Conservation (phyloP, 1,140 invertebrate species). For the Zaprionus africanus region DNA sequence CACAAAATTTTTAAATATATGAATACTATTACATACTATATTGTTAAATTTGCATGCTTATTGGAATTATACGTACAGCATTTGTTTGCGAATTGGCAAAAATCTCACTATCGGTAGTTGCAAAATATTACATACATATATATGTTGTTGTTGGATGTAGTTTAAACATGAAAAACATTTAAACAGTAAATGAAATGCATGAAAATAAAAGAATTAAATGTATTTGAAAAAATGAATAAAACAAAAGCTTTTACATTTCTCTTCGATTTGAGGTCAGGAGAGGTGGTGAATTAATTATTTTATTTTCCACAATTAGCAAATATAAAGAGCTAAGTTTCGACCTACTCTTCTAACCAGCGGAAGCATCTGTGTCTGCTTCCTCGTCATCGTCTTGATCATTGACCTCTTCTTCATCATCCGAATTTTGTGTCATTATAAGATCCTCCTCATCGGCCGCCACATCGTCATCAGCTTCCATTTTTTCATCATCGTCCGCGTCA, state of each 20-base stretch:
- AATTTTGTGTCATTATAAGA: conserved; percentile 46
- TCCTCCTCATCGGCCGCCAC: conserved; percentile 53
- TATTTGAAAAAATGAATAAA: conserved; percentile 53
- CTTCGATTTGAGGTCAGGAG: conserved; percentile 17
- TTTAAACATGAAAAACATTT: conserved; percentile 52
- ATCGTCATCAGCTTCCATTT: conserved; percentile 55
- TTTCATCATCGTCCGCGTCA: conserved; percentile 29
- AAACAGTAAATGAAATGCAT: conserved; percentile 40
- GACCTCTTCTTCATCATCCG: conserved; percentile 22
- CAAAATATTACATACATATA: conserved; percentile 60
- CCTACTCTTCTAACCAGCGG: conserved; percentile 27
- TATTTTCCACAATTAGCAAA: conserved; percentile 7
- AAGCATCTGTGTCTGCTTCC: conserved; percentile 54
- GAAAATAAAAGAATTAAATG: conserved; percentile 61
- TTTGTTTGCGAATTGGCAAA: conserved; percentile 61
- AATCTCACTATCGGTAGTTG: conserved; percentile 50
- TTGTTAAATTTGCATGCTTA: conserved; percentile 52
- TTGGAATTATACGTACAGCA: conserved; percentile 45
- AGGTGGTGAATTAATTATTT: background rate
- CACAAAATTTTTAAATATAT: conserved; percentile 50
- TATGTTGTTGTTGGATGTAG: conserved; percentile 74
- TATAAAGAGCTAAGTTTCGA: conserved; percentile 1
- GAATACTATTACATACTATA: conserved; percentile 33
- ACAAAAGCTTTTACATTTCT: conserved; percentile 13
- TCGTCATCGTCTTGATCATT: conserved; percentile 41